Conservation (phyloP, 2,113 vertebrate genomes). For the Ivindomyrus marchei region DNA sequence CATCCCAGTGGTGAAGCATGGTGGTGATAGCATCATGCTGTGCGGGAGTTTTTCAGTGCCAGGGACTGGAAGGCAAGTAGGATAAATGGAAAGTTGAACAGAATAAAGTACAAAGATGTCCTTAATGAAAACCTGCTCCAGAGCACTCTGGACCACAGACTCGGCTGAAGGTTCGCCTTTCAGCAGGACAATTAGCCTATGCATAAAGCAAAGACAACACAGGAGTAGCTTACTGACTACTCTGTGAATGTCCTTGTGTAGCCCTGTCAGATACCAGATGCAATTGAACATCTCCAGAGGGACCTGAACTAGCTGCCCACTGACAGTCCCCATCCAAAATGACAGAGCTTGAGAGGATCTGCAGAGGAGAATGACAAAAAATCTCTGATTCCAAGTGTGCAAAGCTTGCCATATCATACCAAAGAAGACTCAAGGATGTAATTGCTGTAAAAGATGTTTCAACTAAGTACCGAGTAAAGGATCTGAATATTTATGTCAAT, state of each 20-base stretch:
- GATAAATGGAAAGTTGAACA: neutral
- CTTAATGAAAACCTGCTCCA: neutral
- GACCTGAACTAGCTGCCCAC: too few species aligned
- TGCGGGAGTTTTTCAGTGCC: too few species aligned
- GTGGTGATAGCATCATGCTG: too few species aligned
- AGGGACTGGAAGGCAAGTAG: neutral
- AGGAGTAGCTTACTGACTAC: neutral
- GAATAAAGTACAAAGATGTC: neutral
- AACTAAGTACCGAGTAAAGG: neutral
- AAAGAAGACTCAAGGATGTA: neutral
- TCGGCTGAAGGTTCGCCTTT: neutral
- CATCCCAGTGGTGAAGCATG: too few species aligned
- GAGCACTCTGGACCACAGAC: neutral
- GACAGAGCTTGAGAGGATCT: too few species aligned
- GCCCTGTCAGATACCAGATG: neutral
- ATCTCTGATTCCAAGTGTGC: neutral
- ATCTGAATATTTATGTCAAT: neutral
- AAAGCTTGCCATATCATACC: neutral
- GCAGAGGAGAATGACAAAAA: too few species aligned
- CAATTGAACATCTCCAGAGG: too few species aligned
- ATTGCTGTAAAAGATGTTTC: neutral
- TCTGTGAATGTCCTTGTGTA: neutral
- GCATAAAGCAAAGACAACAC: neutral
- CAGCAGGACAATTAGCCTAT: neutral
- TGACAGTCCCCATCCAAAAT: too few species aligned